Base-by-base conservation (phyloP, 2,113 vertebrate species). In the Pluvianellus socialis region DNA sequence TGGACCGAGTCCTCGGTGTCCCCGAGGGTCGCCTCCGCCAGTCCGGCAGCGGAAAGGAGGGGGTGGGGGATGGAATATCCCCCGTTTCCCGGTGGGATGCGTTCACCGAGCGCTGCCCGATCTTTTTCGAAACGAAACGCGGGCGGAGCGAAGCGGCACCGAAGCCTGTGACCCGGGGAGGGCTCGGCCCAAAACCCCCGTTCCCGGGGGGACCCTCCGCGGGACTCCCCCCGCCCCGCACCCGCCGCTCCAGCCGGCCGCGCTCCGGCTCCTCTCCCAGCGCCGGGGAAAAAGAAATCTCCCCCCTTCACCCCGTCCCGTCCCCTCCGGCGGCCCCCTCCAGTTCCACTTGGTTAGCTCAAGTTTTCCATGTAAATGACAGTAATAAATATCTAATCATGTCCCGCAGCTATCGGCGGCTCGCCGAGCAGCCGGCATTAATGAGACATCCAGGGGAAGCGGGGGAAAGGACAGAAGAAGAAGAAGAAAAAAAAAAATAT, bases 351-450 rank as follows among this genome's bases (percentile, higher is more conserved):
- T 96, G 98, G 97, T 98, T 97, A 97, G 98, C 98, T 96, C 85
- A 98, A 98, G 98, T 98, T 97, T 98, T 97, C 98, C 97, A 97
- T 98, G 97, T 98, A 97, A 98, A 98, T 97, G 94, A 97, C 97
- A 96, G 97, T 98, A 99, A 99, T 99, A 99, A 98, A 99, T 99
- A 98, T 99, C 97, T 99, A 99, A 99, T 99, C 98, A 98, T 98
- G 98, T 98, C 98, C 98, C 97, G 92, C 71, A 98, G 98, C 98
- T 96, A 95, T 98, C 95, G 77, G 79, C 91, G 79, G 91, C 96
- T 95, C 86, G 91, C 89, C 79, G 95, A 95, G 94, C 95, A 96
- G 91, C 87, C 91, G 90, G 91, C 91, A 97, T 97, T 97, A 97
- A 98, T 95, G 97, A 97, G 92, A 96, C 95, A 85, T 97, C 95